Percentiles rank a stretch among this genome's conserved stretches.
These are phyloP conservation scores for Probaryconus sp. DNA, from an alignment of 1,140 invertebrate species.

Conservation along the genomic window DNA sequence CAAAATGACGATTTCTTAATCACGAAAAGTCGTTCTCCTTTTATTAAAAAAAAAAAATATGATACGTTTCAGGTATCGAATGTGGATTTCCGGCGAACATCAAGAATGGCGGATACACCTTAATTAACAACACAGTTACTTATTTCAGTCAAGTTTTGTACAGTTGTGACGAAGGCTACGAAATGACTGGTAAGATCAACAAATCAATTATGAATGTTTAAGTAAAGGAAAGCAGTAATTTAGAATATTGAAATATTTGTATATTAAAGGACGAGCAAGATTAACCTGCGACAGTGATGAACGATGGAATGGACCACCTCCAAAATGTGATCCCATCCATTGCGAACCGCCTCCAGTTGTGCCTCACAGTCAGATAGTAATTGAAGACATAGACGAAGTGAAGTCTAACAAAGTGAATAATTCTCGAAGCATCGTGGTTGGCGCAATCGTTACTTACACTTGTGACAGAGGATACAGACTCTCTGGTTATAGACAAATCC, in stretches of 20 bases:
- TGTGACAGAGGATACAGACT: slow-evolving; percentile 86
- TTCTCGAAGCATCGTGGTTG: slow-evolving; percentile 82
- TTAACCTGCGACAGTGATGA: slow-evolving; percentile 95
- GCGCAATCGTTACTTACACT: slow-evolving; percentile 86
- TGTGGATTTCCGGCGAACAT: slow-evolving; percentile 94
- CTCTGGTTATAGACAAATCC: slow-evolving; percentile 83
- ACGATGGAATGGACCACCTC: slow-evolving; percentile 95
- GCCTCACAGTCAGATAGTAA: slow-evolving; percentile 83
- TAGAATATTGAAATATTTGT: slow-evolving; percentile 17
- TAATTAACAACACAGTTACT: slow-evolving; percentile 90
- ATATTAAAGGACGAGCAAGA: slow-evolving; percentile 82
- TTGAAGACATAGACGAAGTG: slow-evolving; percentile 76
- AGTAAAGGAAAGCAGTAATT: background rate
- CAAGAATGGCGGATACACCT: slow-evolving; percentile 86
- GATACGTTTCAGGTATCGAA: slow-evolving; percentile 84
- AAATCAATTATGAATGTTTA: background rate
- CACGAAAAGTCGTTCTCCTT: background rate
- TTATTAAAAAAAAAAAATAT: too few species aligned
- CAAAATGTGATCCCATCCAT: slow-evolving; percentile 88
- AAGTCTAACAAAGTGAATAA: slow-evolving; percentile 38
- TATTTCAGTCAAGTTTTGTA: slow-evolving; percentile 93
- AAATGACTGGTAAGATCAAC: slow-evolving; percentile 82
- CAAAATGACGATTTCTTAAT: slow-evolving; percentile 13
- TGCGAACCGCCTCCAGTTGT: slow-evolving; percentile 86
- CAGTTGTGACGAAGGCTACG: slow-evolving; percentile 88